Percentiles rank a stretch among this genome's conserved stretches.
Evolutionary conservation across 2,113 vertebrate species (phyloP).

Genomic region (Sterna hirundo): DNA sequence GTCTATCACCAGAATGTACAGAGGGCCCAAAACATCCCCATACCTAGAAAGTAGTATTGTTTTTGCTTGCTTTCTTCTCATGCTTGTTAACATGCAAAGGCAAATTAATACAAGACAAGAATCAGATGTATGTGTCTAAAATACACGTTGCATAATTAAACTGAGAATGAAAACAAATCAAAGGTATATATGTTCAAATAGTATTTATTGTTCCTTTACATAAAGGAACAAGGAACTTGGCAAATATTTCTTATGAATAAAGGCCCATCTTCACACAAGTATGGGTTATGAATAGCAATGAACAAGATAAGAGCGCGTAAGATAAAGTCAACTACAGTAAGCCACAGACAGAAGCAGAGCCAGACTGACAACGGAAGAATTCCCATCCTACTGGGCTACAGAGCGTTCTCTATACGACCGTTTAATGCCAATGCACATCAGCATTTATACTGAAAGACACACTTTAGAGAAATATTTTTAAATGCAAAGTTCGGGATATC

Average conservation of each 20-base stretch:
- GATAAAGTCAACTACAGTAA: slow-evolving; percentile 36
- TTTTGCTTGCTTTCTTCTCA: not conserved
- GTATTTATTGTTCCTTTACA: slow-evolving; percentile 55
- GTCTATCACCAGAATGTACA: not conserved
- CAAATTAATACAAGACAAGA: slow-evolving; percentile 36
- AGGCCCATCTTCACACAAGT: slow-evolving; percentile 40
- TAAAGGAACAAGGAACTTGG: slow-evolving; percentile 65
- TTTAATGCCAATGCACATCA: slow-evolving; percentile 3
- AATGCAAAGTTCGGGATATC: slow-evolving; percentile 56
- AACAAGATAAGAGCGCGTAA: slow-evolving; percentile 49
- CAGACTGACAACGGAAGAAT: slow-evolving; percentile 40
- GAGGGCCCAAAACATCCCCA: fast-evolving
- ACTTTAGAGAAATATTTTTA: slow-evolving; percentile 45
- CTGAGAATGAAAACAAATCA: slow-evolving; percentile 47
- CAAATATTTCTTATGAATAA: slow-evolving; percentile 42
- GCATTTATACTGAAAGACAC: slow-evolving; percentile 29
- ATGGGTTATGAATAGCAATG: slow-evolving; percentile 53
- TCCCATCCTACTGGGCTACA: not conserved
- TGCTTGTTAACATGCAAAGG: not conserved
- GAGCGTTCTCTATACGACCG: not conserved
- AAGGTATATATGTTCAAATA: slow-evolving; percentile 25
- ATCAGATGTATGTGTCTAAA: slow-evolving; percentile 33
- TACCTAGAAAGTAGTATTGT: not conserved
- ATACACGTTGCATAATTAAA: slow-evolving; percentile 19
- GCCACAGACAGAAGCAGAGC: slow-evolving; percentile 39